Base-by-base conservation (phyloP, 2,888 invertebrate genomes). In the Morinoia aosen region DNA sequence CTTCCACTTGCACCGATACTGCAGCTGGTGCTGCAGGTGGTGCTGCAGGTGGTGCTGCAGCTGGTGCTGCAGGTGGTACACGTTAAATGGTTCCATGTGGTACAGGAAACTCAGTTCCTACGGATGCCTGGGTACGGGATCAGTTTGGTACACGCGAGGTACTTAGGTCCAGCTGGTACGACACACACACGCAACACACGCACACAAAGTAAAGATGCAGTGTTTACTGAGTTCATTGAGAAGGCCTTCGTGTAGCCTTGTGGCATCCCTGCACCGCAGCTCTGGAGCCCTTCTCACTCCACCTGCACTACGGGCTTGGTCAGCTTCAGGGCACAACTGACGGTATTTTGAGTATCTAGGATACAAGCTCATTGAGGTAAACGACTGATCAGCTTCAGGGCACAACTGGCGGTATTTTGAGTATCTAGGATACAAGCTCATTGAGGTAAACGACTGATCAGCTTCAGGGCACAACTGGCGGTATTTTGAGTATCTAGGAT, bases 301-400 rank as follows among this genome's bases (percentile, higher is more conserved):
- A 19, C 25, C 10, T 76, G 33, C 10, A 76, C 25, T 33, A 2
- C 25, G 33, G 8, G 33, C 8, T 33, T 76, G 76, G 25, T 76
- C 76, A 76, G 76, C 76, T 76, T 76, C 76, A 12, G 76, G 76
- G 33, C 76, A 76, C 76, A 76, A 33, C 76, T 33, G 76, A 33
- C 76, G 33, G 76, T 76, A 33, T 76, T 76, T 76, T 76, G 76
- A 76, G 76, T 76, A 76, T 76, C 76, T 76, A 76, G 76, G 76
- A 76, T 76, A 76, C 19, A 76, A 19, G 76, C 76, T 76, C 76
- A 76, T 76, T 76, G 76, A 19, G 76, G 76, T 76, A 76, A 76
- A 76, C 19, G 0, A 33, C 76, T 76, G 76, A 76, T 76, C 76
- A 76, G 76, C 76, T 76, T 76, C 76, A 76, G 76, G 76, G 33